Evolutionary conservation across 1,140 invertebrate species (phyloP).

Genomic region (Orius laevigatus): DNA sequence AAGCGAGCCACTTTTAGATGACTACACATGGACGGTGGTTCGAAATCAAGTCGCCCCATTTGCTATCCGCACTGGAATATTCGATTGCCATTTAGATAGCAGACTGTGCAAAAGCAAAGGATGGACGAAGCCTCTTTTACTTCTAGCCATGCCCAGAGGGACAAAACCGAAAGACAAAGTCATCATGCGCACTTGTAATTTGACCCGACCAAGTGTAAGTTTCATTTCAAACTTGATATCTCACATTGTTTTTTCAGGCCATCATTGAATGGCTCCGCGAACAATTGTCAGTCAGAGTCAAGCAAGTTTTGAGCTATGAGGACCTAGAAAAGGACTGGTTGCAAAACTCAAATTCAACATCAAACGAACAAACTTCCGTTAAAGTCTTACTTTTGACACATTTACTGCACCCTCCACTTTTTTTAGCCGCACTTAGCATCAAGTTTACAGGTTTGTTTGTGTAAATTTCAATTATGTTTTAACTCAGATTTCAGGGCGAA

Average conservation of each 20-base stretch:
- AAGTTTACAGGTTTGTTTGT: conserved; percentile 34
- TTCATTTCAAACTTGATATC: not conserved
- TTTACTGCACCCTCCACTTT: conserved; percentile 29
- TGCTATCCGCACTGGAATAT: conserved; percentile 32
- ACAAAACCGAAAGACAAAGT: conserved; percentile 34
- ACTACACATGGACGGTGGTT: conserved; percentile 28
- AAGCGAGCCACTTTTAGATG: conserved; percentile 23
- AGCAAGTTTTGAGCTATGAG: conserved; percentile 23
- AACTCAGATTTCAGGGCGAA: conserved; percentile 21
- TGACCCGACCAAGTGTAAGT: conserved; percentile 18
- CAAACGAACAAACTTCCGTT: conserved; percentile 18
- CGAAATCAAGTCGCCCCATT: conserved; percentile 29
- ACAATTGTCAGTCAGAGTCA: conserved; percentile 29
- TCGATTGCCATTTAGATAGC: conserved; percentile 30
- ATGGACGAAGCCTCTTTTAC: conserved; percentile 29
- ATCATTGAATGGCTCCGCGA: conserved; percentile 32
- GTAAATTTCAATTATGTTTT: too few relatives aligned
- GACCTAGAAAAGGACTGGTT: conserved; percentile 25
- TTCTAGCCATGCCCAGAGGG: conserved; percentile 33
- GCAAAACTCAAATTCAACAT: conserved; percentile 5
- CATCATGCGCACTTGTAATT: conserved; percentile 27
- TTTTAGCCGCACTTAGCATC: conserved; percentile 34
- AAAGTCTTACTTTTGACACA: conserved; percentile 30
- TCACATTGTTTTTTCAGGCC: conserved; percentile 16
- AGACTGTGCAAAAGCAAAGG: conserved; percentile 32